phyloP scores from a whole-genome alignment of 2,113 vertebrate genomes.

The Pteruthius melanotis region DNA sequence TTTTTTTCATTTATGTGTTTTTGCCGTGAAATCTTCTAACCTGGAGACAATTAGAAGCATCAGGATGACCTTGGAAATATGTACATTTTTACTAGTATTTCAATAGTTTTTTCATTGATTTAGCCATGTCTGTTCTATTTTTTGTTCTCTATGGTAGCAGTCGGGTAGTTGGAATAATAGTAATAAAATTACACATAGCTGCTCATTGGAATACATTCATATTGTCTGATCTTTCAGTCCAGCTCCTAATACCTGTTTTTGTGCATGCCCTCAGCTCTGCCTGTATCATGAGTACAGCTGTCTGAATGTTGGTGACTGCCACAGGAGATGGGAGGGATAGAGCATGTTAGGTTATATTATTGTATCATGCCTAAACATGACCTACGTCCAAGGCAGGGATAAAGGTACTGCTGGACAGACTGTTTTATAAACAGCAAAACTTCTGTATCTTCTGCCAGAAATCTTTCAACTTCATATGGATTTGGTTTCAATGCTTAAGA shows the following conservation, averaged over 20 bases:
- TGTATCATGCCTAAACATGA: fast-evolving
- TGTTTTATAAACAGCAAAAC: not conserved
- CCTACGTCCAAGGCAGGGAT: not conserved
- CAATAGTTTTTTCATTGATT: not conserved
- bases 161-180: not conserved
- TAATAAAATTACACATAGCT: not conserved
- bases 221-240: not conserved
- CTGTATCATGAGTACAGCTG: not conserved
- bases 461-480: not conserved
- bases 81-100: not conserved
- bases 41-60: not conserved
- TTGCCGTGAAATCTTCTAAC: not conserved
- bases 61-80: not conserved
- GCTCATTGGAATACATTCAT: not conserved
- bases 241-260: not conserved
- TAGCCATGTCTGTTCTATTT: not conserved
- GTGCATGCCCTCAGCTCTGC: not conserved
- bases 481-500: not conserved
- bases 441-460: not conserved
- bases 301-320: not conserved
- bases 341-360: not conserved
- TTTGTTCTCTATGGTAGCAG: not conserved
- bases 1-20: not conserved
- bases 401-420: not conserved
- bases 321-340: not conserved